Conservation (phyloP, 2,797 vertebrate species). For the Gila robusta region DNA sequence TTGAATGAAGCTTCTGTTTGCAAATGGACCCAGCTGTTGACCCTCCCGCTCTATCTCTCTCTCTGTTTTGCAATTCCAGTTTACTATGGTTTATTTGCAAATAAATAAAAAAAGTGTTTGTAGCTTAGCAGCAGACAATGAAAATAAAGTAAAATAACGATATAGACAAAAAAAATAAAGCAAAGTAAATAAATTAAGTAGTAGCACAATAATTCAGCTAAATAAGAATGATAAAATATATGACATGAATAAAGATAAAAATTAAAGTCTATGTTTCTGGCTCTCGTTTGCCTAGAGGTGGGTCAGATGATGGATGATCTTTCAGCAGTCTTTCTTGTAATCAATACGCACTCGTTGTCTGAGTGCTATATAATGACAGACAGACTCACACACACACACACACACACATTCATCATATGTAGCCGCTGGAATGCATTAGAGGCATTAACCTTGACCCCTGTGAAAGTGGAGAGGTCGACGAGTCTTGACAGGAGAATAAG, state of each 20-base stretch:
- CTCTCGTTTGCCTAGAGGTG: conserved; percentile 29
- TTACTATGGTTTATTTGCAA: background rate
- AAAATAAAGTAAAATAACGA: background rate
- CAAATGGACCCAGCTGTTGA: conserved; percentile 12
- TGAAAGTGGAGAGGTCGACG: conserved; percentile 15
- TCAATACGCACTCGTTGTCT: conserved; percentile 32
- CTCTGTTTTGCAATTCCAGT: background rate
- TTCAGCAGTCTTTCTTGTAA: conserved; percentile 41
- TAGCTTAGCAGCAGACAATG: background rate
- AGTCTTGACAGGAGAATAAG: conserved; percentile 25
- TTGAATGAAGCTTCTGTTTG: conserved; percentile 16
- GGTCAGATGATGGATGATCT: conserved; percentile 46
- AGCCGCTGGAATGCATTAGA: conserved; percentile 23
- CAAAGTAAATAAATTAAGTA: background rate
- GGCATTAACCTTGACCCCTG: conserved; percentile 15
- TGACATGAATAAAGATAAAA: background rate
- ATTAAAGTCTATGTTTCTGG: background rate
- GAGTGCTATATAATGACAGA: conserved; percentile 34
- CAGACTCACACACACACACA: background rate
- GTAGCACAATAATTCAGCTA: background rate
- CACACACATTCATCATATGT: background rate
- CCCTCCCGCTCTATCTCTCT: no score
- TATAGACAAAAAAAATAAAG: background rate
- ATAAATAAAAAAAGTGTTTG: background rate
- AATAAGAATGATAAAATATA: background rate